phyloP scores from a whole-genome alignment of 2,888 invertebrate genomes.

The Odontomyia ornata region DNA sequence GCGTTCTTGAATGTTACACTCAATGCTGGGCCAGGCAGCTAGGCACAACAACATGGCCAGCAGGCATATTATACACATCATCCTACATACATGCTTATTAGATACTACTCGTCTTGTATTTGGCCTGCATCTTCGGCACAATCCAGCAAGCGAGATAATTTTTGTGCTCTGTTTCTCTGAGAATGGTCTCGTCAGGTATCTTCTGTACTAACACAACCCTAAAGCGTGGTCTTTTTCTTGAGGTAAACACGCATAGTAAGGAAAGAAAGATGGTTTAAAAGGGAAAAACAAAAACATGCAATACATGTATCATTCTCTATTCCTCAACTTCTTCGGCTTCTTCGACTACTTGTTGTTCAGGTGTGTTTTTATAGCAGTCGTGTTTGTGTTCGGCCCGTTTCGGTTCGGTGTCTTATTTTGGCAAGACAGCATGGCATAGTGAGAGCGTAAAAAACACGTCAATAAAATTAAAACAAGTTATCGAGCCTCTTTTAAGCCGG shows the following conservation, averaged over 20 bases:
- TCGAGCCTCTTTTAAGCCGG: slow-evolving; percentile 31
- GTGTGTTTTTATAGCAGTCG: slow-evolving; percentile 31
- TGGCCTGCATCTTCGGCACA: slow-evolving; percentile 6
- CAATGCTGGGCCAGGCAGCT: not conserved
- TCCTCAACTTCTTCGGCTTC: slow-evolving; percentile 18
- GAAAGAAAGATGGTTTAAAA: not conserved
- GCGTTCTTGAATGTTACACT: slow-evolving; percentile 26
- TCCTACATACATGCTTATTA: slow-evolving; percentile 8
- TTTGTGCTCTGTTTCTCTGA: slow-evolving; percentile 40
- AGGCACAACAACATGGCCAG: slow-evolving; percentile 25
- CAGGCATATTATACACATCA: slow-evolving; percentile 16
- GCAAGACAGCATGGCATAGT: slow-evolving; percentile 28
- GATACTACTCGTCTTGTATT: slow-evolving; percentile 19
- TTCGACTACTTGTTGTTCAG: slow-evolving; percentile 12
- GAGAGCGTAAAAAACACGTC: slow-evolving; percentile 40
- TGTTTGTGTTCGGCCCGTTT: slow-evolving; percentile 15
- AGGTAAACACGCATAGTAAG: not conserved
- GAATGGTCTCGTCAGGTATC: not conserved
- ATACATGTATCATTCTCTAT: not conserved
- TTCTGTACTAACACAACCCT: not conserved
- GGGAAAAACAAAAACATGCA: slow-evolving; percentile 2
- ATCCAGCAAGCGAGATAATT: slow-evolving; percentile 11
- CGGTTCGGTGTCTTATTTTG: slow-evolving; percentile 41
- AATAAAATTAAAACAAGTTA: slow-evolving; percentile 43
- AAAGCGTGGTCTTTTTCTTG: slow-evolving; percentile 3